Conservation (phyloP, 2,113 vertebrate genomes). For the Ailurus styani region DNA sequence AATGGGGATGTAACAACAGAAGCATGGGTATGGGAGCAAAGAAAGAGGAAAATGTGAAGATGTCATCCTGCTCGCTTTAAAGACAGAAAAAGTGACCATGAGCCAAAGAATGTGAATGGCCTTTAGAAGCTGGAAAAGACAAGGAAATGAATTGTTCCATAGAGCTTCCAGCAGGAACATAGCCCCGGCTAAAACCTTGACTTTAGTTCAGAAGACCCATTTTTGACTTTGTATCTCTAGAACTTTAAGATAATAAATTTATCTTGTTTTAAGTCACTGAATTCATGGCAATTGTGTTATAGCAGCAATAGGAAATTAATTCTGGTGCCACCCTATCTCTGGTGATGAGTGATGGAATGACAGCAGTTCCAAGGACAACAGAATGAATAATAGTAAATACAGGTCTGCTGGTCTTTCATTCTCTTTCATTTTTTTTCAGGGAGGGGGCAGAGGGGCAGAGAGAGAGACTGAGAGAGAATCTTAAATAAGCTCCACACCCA, state of each 20-base stretch:
- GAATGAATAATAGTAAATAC: neutral
- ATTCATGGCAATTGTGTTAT: neutral
- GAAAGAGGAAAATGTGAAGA: neutral
- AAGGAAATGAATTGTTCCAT: neutral
- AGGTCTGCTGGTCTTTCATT: neutral
- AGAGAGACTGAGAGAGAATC: neutral
- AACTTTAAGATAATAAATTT: neutral
- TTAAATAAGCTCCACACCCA: neutral
- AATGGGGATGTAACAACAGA: neutral
- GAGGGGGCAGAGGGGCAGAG: neutral
- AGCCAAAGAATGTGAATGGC: neutral
- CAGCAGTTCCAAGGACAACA: neutral
- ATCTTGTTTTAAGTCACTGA: neutral
- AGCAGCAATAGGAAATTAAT: neutral
- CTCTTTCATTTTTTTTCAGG: neutral
- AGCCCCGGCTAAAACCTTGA: neutral
- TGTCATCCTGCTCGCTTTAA: neutral
- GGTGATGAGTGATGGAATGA: neutral
- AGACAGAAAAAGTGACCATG: neutral
- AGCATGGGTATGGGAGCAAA: neutral
- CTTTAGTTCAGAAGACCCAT: neutral
- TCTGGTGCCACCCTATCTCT: neutral
- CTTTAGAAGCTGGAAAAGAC: neutral
- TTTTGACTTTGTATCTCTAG: neutral
- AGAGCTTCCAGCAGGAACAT: neutral